These are phyloP conservation scores for Diglossa brunneiventris DNA, from an alignment of 2,113 vertebrate genomes.

Conservation along the genomic window DNA sequence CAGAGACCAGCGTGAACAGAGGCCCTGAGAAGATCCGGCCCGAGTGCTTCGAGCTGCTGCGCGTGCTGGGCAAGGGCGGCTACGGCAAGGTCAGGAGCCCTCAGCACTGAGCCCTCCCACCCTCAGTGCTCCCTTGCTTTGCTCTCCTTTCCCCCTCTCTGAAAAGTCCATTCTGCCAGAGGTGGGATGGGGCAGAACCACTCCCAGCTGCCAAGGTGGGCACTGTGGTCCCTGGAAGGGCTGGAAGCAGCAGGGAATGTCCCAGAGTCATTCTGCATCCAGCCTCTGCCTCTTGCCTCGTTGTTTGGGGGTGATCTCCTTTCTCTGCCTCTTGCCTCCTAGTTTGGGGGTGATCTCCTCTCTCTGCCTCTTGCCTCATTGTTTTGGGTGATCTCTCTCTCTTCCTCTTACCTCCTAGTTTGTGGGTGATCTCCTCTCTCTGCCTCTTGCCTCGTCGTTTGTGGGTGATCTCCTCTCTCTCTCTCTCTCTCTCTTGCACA, in stretches of 20 bases:
- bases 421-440: not conserved
- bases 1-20: slow-evolving; percentile 96
- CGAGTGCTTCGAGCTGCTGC: slow-evolving; percentile 95
- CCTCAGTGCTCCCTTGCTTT: fast-evolving
- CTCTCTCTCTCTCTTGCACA: not conserved
- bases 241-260: not conserved
- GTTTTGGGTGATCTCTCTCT: too few species aligned
- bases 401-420: not conserved
- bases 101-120: fast-evolving
- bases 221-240: not conserved
- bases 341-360: too few species aligned
- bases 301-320: not conserved
- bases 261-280: not conserved
- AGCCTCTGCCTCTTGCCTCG: not conserved
- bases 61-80: slow-evolving; percentile 96
- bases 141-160: not conserved
- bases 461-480: too few species aligned
- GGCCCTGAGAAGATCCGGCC: slow-evolving; percentile 96
- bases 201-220: not conserved
- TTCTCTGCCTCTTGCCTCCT: not conserved
- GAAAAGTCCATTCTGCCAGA: not conserved
- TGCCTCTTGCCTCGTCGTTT: not conserved
- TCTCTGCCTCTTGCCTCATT: too few species aligned
- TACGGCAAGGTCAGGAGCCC: slow-evolving; percentile 91
- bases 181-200: not conserved